Base-by-base conservation (phyloP, 2,888 invertebrate genomes). In the Temnothorax ravouxi region DNA sequence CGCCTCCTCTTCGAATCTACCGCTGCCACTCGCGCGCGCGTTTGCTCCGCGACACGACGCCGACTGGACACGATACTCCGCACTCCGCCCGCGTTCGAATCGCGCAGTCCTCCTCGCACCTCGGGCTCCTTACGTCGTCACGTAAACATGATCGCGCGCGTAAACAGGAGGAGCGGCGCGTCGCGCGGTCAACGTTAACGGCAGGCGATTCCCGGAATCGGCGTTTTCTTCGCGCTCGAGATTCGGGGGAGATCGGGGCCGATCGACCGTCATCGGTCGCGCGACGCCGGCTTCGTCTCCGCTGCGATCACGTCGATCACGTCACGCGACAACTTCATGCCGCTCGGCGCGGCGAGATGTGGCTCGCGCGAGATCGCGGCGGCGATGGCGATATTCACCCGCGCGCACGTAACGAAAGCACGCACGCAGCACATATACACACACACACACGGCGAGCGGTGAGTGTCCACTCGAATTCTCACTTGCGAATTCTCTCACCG, bases 21-120 rank as follows among this genome's bases (percentile, higher is more conserved):
- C 87, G 85, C 88, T 85, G 85, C 85, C 84, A 80, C 77, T 80
- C 83, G 79, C 87, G 82, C 83, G 82, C 84, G 85, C 77, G 76
- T 71, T 76, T 44, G 13, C 18, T 67, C 44, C 8, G 5, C 64
- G 41, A 50, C 62, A n/a, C 25, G 25, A 66, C 44, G 64, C 6
- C 34, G 6, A 29, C 29, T 29, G 29, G 29, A 34, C 34, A 34
- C 34, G 34, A 34, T 34, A n/a, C n/a, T n/a, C n/a, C n/a, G n/a
- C n/a, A 38, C 62, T 76, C 62, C 62, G 76, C 21, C n/a, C 64
- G 13, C 76, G 52, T 41, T 66, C 29, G 62, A 67, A 56, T 69
- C 66, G 41, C 76, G 38, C 62, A 34, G 8, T 29, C 41, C 25
- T 29, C 47, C 66, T 44, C 79, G 69, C 56, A n/a, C 41, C 75